phyloP scores from a whole-genome alignment of 2,888 invertebrate genomes.

The Scelioninae gen. 1 region DNA sequence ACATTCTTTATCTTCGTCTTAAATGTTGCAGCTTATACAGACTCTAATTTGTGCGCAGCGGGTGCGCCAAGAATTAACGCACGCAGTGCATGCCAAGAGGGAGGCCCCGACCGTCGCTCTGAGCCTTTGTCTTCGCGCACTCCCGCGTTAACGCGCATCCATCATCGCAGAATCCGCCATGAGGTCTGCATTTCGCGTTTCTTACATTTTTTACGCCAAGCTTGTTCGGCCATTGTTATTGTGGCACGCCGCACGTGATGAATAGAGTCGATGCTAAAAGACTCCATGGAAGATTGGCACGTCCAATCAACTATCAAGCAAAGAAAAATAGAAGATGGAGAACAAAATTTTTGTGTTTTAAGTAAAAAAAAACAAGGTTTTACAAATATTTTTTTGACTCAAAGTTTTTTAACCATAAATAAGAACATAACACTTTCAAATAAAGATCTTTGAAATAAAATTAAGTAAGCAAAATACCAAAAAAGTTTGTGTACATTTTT shows the following conservation, averaged over 20 bases:
- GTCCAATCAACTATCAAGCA: constrained; percentile 33
- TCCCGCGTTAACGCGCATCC: constrained; percentile 82
- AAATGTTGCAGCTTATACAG: constrained; percentile 64
- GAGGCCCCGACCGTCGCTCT: constrained; percentile 72
- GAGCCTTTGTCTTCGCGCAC: constrained; percentile 81
- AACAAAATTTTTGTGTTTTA: too few relatives aligned
- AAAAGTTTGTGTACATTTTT: too few relatives aligned
- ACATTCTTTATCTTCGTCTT: constrained; percentile 47
- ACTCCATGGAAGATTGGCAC: constrained; percentile 44
- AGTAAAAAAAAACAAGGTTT: too few relatives aligned
- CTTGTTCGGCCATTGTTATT: constrained; percentile 53
- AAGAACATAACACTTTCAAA: too few relatives aligned
- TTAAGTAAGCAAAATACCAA: too few relatives aligned
- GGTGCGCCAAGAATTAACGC: constrained; percentile 83
- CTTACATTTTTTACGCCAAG: constrained; percentile 43
- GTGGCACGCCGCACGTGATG: constrained; percentile 43
- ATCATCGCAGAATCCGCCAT: constrained; percentile 74
- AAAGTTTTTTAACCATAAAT: too few relatives aligned
- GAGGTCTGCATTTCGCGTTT: constrained; percentile 49
- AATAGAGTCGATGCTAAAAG: constrained; percentile 41
- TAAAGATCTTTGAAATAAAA: too few relatives aligned
- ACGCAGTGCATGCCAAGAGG: constrained; percentile 80
- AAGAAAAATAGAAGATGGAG: too few relatives aligned
- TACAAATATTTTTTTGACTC: too few relatives aligned
- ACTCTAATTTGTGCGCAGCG: constrained; percentile 83